Percentiles rank a stretch among this genome's conserved stretches.
Evolutionary conservation across 2,888 invertebrate genomes (phyloP).

Genomic region (Conus canariensis): DNA sequence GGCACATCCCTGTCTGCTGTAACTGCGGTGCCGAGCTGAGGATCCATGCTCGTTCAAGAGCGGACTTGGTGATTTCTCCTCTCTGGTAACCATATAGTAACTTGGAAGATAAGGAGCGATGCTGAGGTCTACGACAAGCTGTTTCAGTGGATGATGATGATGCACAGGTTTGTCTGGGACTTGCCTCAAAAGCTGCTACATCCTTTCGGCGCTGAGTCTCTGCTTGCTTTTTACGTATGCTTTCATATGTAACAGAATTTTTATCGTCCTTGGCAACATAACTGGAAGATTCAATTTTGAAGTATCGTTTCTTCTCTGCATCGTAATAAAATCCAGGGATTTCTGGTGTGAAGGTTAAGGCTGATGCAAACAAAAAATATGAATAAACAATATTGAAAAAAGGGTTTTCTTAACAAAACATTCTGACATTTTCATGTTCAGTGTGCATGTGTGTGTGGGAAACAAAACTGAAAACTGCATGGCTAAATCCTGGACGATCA

Average conservation of each 20-base stretch:
- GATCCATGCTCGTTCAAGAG: neutral
- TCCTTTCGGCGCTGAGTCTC: conserved; percentile 60
- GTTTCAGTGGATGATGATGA: neutral
- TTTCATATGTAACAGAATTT: conserved; percentile 60
- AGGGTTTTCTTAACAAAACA: neutral
- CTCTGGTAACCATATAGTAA: conserved; percentile 34
- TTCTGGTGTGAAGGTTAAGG: conserved; percentile 50
- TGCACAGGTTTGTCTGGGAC: neutral
- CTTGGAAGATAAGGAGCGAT: neutral
- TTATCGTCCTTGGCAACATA: conserved; percentile 44
- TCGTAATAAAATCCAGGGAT: conserved; percentile 76
- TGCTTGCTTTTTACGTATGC: conserved; percentile 59
- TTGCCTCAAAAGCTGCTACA: conserved; percentile 38
- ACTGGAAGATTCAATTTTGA: conserved; percentile 66
- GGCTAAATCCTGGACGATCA: no score
- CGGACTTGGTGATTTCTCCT: neutral
- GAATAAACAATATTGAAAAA: neutral
- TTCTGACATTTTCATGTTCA: no score
- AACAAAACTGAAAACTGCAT: no score
- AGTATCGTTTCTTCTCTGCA: conserved; percentile 70
- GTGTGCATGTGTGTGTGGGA: no score
- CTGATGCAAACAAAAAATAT: neutral
- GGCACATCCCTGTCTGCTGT: conserved; percentile 23
- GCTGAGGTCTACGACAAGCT: neutral
- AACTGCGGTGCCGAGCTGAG: neutral